Evolutionary conservation across 2,797 vertebrate species (phyloP).

Genomic region (Leptatherina wallacei): DNA sequence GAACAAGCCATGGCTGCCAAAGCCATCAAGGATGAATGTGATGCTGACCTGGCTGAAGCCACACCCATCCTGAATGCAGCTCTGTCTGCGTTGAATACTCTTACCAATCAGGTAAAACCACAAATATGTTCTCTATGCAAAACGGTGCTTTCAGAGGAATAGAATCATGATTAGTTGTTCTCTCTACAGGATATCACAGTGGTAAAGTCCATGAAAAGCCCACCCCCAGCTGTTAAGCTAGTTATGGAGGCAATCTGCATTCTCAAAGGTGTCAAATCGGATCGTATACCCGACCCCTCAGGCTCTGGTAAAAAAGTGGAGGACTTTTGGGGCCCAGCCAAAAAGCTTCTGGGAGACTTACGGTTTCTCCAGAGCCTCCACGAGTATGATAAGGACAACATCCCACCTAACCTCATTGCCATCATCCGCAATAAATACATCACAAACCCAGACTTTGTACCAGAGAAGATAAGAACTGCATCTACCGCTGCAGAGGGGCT

Average conservation of each 20-base stretch:
- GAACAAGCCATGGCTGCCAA: constrained; percentile 91
- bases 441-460: constrained; percentile 92
- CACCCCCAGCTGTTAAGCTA: constrained; percentile 90
- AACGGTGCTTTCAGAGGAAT: background rate
- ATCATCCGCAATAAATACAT: constrained; percentile 91
- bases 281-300: constrained; percentile 88
- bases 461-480: constrained; percentile 92
- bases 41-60: constrained; percentile 89
- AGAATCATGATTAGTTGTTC: background rate
- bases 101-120: constrained; percentile 86
- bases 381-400: constrained; percentile 93
- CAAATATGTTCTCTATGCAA: background rate
- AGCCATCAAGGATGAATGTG: constrained; percentile 93
- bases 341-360: constrained; percentile 91
- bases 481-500: constrained; percentile 92
- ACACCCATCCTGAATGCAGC: constrained; percentile 89
- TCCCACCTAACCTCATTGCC: constrained; percentile 83
- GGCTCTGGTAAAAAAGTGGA: constrained; percentile 90
- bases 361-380: constrained; percentile 92
- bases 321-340: constrained; percentile 94
- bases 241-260: constrained; percentile 96
- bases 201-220: constrained; percentile 94
- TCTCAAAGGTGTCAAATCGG: constrained; percentile 92
- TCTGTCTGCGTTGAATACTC: constrained; percentile 87
- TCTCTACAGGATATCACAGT: constrained; percentile 89